phyloP scores from a whole-genome alignment of 2,113 vertebrate genomes.

The Phaethon lepturus region DNA sequence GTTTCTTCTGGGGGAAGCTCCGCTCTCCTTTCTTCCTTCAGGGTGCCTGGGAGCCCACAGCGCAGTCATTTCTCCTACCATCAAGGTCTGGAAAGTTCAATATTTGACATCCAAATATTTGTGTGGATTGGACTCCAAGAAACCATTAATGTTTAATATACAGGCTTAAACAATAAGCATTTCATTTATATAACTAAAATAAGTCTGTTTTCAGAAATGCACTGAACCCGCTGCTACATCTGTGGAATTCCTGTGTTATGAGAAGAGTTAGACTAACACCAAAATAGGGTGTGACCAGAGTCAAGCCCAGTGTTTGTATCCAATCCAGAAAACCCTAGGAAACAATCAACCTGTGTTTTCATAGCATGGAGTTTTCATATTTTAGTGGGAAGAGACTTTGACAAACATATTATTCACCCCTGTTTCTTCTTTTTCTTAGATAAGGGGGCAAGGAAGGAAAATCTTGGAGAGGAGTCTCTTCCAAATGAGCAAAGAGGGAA shows the following conservation, averaged over 20 bases:
- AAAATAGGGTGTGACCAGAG: neutral
- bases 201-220: neutral
- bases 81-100: neutral
- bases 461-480: neutral
- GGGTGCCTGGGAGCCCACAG: neutral
- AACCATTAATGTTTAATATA: neutral
- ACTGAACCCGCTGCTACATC: neutral
- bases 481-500: neutral
- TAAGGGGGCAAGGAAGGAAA: neutral
- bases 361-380: neutral
- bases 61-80: neutral
- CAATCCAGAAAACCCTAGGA: neutral
- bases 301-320: neutral
- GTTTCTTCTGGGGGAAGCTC: accelerated
- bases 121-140: neutral
- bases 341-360: neutral
- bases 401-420: neutral
- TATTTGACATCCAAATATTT: slow-evolving; percentile 36
- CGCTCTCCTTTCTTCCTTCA: neutral
- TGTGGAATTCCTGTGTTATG: neutral
- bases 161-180: neutral
- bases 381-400: neutral
- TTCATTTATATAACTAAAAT: neutral
- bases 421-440: neutral
- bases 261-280: neutral